A percentile compares a stretch with the other conserved stretches of the same genome.
Evolutionary conservation across 2,113 vertebrate species (phyloP).

Genomic region (Nibea albiflora): DNA sequence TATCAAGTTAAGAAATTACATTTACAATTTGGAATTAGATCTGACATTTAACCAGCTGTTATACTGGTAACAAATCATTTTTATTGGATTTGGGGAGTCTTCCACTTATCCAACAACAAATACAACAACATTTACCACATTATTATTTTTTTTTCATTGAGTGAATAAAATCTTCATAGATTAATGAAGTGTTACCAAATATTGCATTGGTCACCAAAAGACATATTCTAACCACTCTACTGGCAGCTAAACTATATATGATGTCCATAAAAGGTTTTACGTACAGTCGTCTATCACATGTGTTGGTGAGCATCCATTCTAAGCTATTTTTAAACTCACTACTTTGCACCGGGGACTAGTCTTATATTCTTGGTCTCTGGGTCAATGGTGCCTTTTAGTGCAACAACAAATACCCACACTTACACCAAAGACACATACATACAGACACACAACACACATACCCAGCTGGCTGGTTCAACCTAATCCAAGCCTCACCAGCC

Average conservation of each 20-base stretch:
- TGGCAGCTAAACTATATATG: neutral
- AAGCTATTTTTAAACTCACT: neutral
- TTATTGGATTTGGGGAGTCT: too few species aligned
- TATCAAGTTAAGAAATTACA: too few species aligned
- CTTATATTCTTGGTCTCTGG: neutral
- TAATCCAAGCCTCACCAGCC: neutral
- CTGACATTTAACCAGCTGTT: too few species aligned
- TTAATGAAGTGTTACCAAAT: too few species aligned
- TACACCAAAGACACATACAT: neutral
- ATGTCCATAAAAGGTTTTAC: neutral
- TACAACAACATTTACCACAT: too few species aligned
- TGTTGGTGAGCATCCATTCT: neutral
- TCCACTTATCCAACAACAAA: too few species aligned
- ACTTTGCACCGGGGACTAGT: conserved; percentile 2
- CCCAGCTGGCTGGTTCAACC: neutral
- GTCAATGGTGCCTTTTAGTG: neutral
- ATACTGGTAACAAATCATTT: too few species aligned
- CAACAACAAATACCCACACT: neutral
- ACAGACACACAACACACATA: neutral
- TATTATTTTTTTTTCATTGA: too few species aligned
- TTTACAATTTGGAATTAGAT: too few species aligned
- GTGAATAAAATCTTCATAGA: too few species aligned
- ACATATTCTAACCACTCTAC: neutral
- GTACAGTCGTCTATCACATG: neutral
- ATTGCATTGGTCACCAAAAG: too few species aligned